Conservation (phyloP, 2,888 invertebrate species). For the Spilarctia lutea region DNA sequence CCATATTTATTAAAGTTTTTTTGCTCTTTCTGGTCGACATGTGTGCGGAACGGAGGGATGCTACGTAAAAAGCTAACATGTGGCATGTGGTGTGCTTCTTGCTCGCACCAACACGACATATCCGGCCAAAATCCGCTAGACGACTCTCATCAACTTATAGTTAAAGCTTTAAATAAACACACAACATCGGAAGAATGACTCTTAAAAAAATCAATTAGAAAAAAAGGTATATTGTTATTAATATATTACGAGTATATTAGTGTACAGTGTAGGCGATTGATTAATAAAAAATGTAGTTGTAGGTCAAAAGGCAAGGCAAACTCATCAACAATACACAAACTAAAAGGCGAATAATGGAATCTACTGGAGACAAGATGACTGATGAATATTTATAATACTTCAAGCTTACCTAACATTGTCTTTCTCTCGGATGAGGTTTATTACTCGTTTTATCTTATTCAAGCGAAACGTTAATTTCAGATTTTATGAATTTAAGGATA, state of each 20-base stretch:
- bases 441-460: slow-evolving; percentile 56
- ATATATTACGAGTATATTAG: neutral
- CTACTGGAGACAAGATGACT: slow-evolving; percentile 49
- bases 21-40: slow-evolving; percentile 55
- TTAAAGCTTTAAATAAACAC: slow-evolving; percentile 34
- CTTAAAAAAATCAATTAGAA: too few species aligned
- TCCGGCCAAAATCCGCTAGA: slow-evolving; percentile 62
- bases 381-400: slow-evolving; percentile 62
- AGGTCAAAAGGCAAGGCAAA: slow-evolving; percentile 38
- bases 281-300: slow-evolving; percentile 37
- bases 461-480: slow-evolving; percentile 44
- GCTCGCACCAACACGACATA: slow-evolving; percentile 53
- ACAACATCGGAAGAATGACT: neutral
- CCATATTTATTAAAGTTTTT: slow-evolving; percentile 55
- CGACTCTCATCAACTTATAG: slow-evolving; percentile 36
- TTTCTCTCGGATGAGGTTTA: slow-evolving; percentile 49
- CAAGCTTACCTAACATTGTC: slow-evolving; percentile 53
- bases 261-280: slow-evolving; percentile 17
- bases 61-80: slow-evolving; percentile 66
- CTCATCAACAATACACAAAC: slow-evolving; percentile 54
- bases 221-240: slow-evolving; percentile 10
- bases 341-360: slow-evolving; percentile 53
- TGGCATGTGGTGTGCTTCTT: slow-evolving; percentile 65
- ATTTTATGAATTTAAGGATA: slow-evolving; percentile 51
- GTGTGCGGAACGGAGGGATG: slow-evolving; percentile 60